Base-by-base conservation (phyloP, 2,113 vertebrate species). In the Ailurus styani region DNA sequence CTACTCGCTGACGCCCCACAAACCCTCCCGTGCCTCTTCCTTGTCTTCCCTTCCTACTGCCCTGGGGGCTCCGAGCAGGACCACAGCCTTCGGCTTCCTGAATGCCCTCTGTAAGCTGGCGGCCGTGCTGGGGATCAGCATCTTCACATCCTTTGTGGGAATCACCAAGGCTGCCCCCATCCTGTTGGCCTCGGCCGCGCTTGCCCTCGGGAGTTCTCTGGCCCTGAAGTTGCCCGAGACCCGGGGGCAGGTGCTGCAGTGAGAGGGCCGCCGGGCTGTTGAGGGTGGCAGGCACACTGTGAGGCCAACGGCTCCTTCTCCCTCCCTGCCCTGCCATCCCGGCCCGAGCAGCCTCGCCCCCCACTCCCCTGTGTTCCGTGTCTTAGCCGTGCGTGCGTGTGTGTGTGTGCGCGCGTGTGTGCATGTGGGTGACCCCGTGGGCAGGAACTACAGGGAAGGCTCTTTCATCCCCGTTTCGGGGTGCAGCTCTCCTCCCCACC, bases 111-210 rank as follows among this genome's bases (percentile, higher is more conserved):
- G 99, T 96, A 99, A 99, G 97, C 96, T 99, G 97, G 99, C 99
- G 0, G 99, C 99, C 0, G 99, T 99, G 82, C 98, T 99, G 98
- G 99, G 99, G 70, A 99, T 99, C 98, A 99, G 99, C 99, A 99
- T 99, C 99, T 99, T 99, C 98, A 99, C 99, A 0, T 99, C 99
- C 29, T 99, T 99, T 11, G 99, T 99, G 57, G 99, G 99, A 7
- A 99, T 99, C 98, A 99, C 99, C 97, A 99, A 99, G 98, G 99
- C 99, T 0, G 99, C 99, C 90, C 99, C 99, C 97, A 99, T 99
- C 98, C 98, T 99, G 31, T 99, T 99, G 6, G 99, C 99, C 40
- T 99, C 99, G 0, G 99, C 99, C 0, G 99, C 99, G 0, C 99
- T 99, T 94, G 99, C 99, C 0, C 98, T 98, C 0, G 99, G 99